Percentiles rank a stretch among this genome's conserved stretches.
Conservation (phyloP, 2,797 vertebrate species). For the Rhinella marina region DNA sequence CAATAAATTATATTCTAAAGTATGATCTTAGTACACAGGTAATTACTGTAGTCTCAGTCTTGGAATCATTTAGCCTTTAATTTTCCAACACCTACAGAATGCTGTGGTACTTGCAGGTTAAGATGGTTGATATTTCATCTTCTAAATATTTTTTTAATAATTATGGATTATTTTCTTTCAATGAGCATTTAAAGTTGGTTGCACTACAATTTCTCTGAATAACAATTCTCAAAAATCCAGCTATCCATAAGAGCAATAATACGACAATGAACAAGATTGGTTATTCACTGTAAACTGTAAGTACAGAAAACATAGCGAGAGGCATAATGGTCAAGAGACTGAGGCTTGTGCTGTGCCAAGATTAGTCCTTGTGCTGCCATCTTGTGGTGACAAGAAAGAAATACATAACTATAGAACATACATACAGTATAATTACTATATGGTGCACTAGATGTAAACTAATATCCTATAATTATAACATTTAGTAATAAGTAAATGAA, state of each 20-base stretch:
- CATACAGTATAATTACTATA: neutral
- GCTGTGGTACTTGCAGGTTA: neutral
- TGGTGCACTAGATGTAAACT: neutral
- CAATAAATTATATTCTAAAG: no score
- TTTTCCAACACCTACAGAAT: neutral
- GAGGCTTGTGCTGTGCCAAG: neutral
- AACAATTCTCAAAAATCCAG: neutral
- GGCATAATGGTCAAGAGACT: neutral
- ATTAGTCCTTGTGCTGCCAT: conserved; percentile 54
- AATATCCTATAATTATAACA: neutral
- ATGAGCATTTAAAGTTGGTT: neutral
- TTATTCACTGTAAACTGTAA: conserved; percentile 1
- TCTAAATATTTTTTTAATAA: neutral
- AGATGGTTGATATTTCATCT: neutral
- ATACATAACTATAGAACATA: neutral
- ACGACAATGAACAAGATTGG: conserved; percentile 7
- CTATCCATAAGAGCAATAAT: neutral
- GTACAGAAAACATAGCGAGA: conserved; percentile 8
- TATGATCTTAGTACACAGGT: no score
- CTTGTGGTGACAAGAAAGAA: conserved; percentile 12
- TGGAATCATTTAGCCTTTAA: neutral
- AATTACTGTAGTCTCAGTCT: no score
- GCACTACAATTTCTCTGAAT: neutral
- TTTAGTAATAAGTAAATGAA: neutral
- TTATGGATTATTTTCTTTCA: neutral